Evolutionary conservation across 1,140 invertebrate genomes (phyloP).

Genomic region (Araneus ventricosus): DNA sequence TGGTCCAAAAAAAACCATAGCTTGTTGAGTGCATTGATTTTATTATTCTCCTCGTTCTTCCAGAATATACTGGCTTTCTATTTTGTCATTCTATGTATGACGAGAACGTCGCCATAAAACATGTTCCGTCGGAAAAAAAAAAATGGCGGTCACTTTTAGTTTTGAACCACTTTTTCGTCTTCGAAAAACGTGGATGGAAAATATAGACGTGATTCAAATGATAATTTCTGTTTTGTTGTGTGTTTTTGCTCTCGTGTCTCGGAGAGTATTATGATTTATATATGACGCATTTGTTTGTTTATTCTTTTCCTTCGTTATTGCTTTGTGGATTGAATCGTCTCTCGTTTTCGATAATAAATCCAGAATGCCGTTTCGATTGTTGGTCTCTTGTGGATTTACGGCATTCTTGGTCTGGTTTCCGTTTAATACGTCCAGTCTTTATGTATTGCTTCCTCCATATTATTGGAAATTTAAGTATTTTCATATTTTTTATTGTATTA

Average conservation of each 20-base stretch:
- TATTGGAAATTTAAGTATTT: too few relatives aligned
- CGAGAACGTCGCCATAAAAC: background rate
- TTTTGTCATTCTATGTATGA: background rate
- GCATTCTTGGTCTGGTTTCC: too few relatives aligned
- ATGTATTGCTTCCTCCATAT: too few relatives aligned
- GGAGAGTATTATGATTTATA: too few relatives aligned
- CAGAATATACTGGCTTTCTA: background rate
- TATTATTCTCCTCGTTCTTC: background rate
- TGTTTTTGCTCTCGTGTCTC: background rate
- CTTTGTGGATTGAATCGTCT: background rate
- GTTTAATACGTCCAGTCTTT: too few relatives aligned
- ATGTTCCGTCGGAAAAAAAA: background rate
- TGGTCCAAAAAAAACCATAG: background rate
- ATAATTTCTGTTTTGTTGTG: conserved; percentile 14
- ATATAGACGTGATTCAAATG: conserved; percentile 27
- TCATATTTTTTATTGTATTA: too few relatives aligned
- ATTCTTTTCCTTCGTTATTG: background rate
- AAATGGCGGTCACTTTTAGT: background rate
- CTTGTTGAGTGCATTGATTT: background rate
- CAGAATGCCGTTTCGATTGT: background rate
- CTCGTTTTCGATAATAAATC: background rate
- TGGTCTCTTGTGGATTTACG: too few relatives aligned
- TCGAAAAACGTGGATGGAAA: background rate
- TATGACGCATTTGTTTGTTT: too few relatives aligned
- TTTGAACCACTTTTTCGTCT: background rate